These are phyloP conservation scores for Scaptomyza parva DNA, from an alignment of 2,888 invertebrate species.

Conservation along the genomic window DNA sequence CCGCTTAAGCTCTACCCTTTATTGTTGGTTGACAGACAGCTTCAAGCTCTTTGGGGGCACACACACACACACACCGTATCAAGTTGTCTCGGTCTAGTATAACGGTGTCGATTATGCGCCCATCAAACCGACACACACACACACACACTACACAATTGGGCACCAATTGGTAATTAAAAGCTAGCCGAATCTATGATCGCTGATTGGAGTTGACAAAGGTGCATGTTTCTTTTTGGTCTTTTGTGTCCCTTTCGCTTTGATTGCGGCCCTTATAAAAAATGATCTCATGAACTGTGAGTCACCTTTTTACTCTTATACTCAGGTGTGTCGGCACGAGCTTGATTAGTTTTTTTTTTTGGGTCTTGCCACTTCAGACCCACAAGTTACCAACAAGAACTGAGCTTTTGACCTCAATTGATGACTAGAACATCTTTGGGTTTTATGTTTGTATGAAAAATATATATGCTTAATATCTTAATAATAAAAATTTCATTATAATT, in stretches of 20 bases:
- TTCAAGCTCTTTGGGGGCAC: conserved; percentile 47
- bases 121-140: conserved; percentile 36
- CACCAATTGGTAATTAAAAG: conserved; percentile 64
- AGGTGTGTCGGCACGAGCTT: conserved; percentile 79
- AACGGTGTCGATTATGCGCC: conserved; percentile 67
- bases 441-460: conserved; percentile 5
- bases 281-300: conserved; percentile 64
- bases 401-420: conserved; percentile 31
- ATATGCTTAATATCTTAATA: background rate
- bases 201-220: conserved; percentile 60
- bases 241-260: conserved; percentile 57
- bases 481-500: too few species aligned
- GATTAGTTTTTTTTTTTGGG: conserved; percentile 28
- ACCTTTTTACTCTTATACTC: conserved; percentile 40
- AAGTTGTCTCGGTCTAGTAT: conserved; percentile 46
- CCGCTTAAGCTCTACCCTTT: conserved; percentile 3
- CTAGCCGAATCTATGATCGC: conserved; percentile 51
- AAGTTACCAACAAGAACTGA: conserved; percentile 30
- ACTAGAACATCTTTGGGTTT: conserved; percentile 36
- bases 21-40: conserved; percentile 53
- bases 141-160: conserved; percentile 35
- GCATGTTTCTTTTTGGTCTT: conserved; percentile 30
- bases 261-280: conserved; percentile 66
- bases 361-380: conserved; percentile 17
- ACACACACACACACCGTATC: conserved; percentile 21